Evolutionary conservation across 92 coral and sea anemone species (phyloP), one percentile per base, ranked within the genome.

Genomic region (Palythoa heliodiscus): DNA sequence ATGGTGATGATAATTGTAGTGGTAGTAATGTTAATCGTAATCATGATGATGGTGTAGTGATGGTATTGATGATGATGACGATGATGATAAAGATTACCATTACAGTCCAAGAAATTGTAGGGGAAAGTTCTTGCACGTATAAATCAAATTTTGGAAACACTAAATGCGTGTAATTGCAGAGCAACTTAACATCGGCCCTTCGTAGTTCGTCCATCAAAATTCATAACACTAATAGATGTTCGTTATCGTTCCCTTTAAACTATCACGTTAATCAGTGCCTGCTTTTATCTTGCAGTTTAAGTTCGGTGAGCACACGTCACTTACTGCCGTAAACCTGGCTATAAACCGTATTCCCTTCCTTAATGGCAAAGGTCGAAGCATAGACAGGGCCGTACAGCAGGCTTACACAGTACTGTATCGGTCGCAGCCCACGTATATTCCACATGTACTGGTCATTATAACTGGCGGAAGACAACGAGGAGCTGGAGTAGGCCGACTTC

Each of bases 391-490:
- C 17, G 86, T 93, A 1, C 84, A 85, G 37, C 89, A 87, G 12
- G 95, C 92, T 7, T 92, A 91, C 76, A 64, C 82, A 13, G 43
- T 77, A 9, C 87, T 93, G 39, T 93, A 87, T 87, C 76, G 78
- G 15, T 73, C 85, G 38, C 95, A 93, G 70, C 97, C 97, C 20
- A 87, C 85, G 75, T 93, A 93, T 83, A 92, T 93, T 74, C 97
- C 89, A 73, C 92, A 94, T 24, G 94, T 93, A 22, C 71, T 93
- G 83, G 90, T 93, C 12, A 91, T 93, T 24, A 64, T 92, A 40
- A 88, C 95, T 52, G 86, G 87, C 40, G 97, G 97, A 7, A 90
- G 90, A 14, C 97, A 94, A 15, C 87, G 87, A 75, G 88, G 93
- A 35, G 82, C 91, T 40, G 82, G 75, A 17, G 78, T 92, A 53